Evolutionary conservation across 1,140 invertebrate species (phyloP).

Genomic region (Ptiloglossa arizonensis): DNA sequence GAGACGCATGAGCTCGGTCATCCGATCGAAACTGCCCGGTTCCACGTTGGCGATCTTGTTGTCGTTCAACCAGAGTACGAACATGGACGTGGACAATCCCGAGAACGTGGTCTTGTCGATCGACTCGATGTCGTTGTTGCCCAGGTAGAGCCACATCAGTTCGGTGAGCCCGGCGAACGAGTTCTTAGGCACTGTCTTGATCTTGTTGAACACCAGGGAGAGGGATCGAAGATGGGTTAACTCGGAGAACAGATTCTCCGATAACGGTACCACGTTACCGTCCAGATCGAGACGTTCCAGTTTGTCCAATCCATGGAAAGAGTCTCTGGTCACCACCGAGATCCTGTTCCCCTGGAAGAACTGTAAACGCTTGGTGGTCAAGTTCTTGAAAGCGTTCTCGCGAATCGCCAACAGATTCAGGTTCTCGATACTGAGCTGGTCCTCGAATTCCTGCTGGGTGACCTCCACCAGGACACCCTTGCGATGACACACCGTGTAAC

Average conservation of each 20-base stretch:
- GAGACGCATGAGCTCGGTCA: constrained; percentile 36
- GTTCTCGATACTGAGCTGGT: constrained; percentile 29
- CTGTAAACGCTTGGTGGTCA: constrained; percentile 24
- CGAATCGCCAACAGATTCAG: constrained; percentile 44
- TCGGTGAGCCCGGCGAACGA: constrained; percentile 48
- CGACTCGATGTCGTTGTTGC: constrained; percentile 45
- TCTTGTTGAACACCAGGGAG: constrained; percentile 48
- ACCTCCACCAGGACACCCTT: constrained; percentile 49
- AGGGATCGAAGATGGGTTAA: constrained; percentile 32
- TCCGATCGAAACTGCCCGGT: constrained; percentile 23
- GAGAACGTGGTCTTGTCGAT: constrained; percentile 32
- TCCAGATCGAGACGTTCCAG: constrained; percentile 45
- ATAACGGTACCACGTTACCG: constrained; percentile 42
- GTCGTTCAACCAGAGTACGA: constrained; percentile 50
- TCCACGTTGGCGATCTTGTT: constrained; percentile 52
- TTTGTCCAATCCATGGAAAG: constrained; percentile 50
- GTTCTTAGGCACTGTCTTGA: constrained; percentile 45
- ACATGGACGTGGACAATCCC: constrained; percentile 18
- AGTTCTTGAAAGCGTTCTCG: constrained; percentile 53
- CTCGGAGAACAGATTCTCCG: constrained; percentile 51
- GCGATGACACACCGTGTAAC: constrained; percentile 41
- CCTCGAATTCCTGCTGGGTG: constrained; percentile 2
- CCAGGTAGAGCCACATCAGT: constrained; percentile 45
- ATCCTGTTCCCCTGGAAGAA: constrained; percentile 52
- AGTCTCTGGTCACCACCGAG: constrained; percentile 30